Percentiles rank a stretch among this genome's conserved stretches.
These are phyloP conservation scores for Parauchenoglanis punctatus DNA, from an alignment of 2,797 vertebrate genomes.

Conservation along the genomic window DNA sequence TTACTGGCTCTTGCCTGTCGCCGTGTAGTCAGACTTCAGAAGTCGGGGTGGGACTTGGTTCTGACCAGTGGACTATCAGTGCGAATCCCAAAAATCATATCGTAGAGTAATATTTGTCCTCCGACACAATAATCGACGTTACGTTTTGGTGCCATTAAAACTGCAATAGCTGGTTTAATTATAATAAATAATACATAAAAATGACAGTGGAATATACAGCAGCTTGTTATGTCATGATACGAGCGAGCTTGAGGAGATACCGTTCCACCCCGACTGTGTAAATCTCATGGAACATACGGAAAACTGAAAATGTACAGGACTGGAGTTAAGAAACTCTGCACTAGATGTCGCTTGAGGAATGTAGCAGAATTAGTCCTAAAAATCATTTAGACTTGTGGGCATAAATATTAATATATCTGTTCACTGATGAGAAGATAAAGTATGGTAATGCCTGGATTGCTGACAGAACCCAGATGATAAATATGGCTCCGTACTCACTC, in stretches of 20 bases:
- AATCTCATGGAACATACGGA: background rate
- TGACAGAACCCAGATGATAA: background rate
- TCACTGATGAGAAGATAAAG: background rate
- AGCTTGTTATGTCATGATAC: background rate
- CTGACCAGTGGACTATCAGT: background rate
- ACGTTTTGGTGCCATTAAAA: background rate
- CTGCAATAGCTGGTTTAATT: background rate
- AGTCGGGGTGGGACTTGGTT: background rate
- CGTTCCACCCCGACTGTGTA: background rate
- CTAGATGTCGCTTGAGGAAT: background rate
- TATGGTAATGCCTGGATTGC: background rate
- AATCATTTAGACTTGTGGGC: background rate
- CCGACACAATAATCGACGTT: background rate
- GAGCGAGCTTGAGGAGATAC: background rate
- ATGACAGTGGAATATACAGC: too few relatives aligned
- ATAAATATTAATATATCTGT: too few relatives aligned
- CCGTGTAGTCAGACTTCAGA: background rate
- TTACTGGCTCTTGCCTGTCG: background rate
- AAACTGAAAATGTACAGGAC: background rate
- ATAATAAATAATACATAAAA: background rate
- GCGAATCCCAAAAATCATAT: background rate
- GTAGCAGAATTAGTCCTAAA: background rate
- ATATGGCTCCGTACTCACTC: background rate
- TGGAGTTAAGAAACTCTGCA: background rate
- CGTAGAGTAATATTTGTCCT: background rate